Evolutionary conservation across 1,140 invertebrate genomes (phyloP).

Genomic region (Lanistes nyassanus): DNA sequence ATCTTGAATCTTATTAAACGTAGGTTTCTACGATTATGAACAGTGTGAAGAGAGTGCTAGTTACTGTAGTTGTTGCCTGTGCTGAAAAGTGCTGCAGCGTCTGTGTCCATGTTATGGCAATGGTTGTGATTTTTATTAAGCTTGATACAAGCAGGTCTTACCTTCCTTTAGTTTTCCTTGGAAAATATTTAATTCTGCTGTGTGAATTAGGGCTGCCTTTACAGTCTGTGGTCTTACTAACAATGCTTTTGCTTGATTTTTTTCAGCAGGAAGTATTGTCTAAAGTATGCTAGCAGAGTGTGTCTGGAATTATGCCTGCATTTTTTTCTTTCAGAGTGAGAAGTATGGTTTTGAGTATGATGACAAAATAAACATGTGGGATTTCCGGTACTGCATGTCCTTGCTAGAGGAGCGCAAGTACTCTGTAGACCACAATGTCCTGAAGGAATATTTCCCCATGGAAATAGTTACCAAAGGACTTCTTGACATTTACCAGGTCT

Average conservation of each 20-base stretch:
- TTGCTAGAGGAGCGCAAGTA: conserved; percentile 69
- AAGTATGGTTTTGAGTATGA: conserved; percentile 67
- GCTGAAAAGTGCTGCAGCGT: too few species aligned
- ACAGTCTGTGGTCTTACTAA: neutral
- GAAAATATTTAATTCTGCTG: too few species aligned
- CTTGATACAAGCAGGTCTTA: too few species aligned
- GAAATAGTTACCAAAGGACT: conserved; percentile 69
- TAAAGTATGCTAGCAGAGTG: neutral
- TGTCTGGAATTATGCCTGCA: neutral
- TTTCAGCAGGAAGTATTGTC: neutral
- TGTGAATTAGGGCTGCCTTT: too few species aligned
- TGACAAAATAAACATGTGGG: conserved; percentile 69
- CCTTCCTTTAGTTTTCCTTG: too few species aligned
- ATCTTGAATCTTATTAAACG: too few species aligned
- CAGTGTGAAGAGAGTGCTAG: too few species aligned
- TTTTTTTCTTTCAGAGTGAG: conserved; percentile 65
- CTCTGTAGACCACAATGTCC: conserved; percentile 69
- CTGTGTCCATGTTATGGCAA: too few species aligned
- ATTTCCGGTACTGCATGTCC: conserved; percentile 69
- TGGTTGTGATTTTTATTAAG: too few species aligned
- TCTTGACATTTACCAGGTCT: conserved; percentile 70
- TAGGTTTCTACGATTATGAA: too few species aligned
- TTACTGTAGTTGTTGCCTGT: too few species aligned
- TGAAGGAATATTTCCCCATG: conserved; percentile 72
- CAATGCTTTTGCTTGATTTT: neutral